phyloP scores from a whole-genome alignment of 2,113 vertebrate genomes.

The Paramisgurnus dabryanus region DNA sequence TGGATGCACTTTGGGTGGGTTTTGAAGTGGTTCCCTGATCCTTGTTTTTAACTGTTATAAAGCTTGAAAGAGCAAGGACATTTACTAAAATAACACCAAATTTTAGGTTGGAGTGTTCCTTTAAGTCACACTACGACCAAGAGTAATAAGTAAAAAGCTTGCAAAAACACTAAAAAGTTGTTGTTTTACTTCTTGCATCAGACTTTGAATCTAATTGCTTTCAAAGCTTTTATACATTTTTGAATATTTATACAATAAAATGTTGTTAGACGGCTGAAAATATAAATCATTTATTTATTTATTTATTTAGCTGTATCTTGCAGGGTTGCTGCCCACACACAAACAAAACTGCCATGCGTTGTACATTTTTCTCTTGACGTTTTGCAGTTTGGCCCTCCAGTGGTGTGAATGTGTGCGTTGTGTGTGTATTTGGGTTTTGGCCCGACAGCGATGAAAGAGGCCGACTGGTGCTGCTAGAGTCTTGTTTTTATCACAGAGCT shows the following conservation, averaged over 20 bases:
- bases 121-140: no score
- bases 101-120: no score
- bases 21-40: no score
- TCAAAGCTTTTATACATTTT: no score
- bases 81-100: no score
- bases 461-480: constrained; percentile 2
- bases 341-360: background rate
- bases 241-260: no score
- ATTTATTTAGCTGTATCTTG: background rate
- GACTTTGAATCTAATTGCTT: background rate
- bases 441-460: constrained; percentile 13
- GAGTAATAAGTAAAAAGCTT: no score
- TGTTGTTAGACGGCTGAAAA: background rate
- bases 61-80: no score
- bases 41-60: no score
- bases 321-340: background rate
- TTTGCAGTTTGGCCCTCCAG: background rate
- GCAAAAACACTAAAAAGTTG: no score
- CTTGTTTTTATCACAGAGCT: constrained; percentile 50
- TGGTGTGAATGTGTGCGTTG: background rate
- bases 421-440: constrained; percentile 8
- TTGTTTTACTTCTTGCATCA: background rate
- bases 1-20: no score
- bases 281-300: no score
- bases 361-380: background rate